Evolutionary conservation across 2,888 invertebrate genomes (phyloP).

Genomic region (Drosophila fungiperda): DNA sequence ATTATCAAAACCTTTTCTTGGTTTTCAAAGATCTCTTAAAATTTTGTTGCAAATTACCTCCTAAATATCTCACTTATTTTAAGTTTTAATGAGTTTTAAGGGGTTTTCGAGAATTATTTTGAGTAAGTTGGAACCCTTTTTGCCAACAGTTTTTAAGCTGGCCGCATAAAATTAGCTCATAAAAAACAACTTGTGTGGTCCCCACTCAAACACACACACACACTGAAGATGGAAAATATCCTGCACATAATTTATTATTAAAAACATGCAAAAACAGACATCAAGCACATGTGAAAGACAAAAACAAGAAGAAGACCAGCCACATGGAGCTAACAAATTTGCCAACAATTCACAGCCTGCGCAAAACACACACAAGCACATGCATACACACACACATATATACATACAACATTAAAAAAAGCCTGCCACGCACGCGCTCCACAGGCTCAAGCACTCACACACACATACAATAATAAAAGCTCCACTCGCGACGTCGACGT

Average conservation of each 20-base stretch:
- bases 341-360: slow-evolving; percentile 74
- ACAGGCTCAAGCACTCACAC: neutral
- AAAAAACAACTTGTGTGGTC: slow-evolving; percentile 60
- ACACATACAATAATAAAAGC: slow-evolving; percentile 57
- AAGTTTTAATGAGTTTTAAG: neutral
- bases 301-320: slow-evolving; percentile 37
- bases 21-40: neutral
- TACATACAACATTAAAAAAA: slow-evolving; percentile 1
- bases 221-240: slow-evolving; percentile 44
- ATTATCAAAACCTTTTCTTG: neutral
- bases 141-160: slow-evolving; percentile 18
- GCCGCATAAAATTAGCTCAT: slow-evolving; percentile 37
- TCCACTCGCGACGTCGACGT: slow-evolving; percentile 43
- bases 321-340: slow-evolving; percentile 73
- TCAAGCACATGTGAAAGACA: slow-evolving; percentile 56
- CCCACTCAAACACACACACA: slow-evolving; percentile 3
- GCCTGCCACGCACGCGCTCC: slow-evolving; percentile 18
- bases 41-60: neutral
- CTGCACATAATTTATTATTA: slow-evolving; percentile 71
- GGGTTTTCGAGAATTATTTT: neutral
- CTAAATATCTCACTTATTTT: neutral
- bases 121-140: neutral
- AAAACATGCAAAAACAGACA: slow-evolving; percentile 78
- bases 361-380: too few species aligned
- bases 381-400: slow-evolving; percentile 27